A percentile compares a stretch with the other conserved stretches of the same genome.
phyloP scores from a whole-genome alignment of 2,797 vertebrate genomes.

The Spinibarbus caldwelli region DNA sequence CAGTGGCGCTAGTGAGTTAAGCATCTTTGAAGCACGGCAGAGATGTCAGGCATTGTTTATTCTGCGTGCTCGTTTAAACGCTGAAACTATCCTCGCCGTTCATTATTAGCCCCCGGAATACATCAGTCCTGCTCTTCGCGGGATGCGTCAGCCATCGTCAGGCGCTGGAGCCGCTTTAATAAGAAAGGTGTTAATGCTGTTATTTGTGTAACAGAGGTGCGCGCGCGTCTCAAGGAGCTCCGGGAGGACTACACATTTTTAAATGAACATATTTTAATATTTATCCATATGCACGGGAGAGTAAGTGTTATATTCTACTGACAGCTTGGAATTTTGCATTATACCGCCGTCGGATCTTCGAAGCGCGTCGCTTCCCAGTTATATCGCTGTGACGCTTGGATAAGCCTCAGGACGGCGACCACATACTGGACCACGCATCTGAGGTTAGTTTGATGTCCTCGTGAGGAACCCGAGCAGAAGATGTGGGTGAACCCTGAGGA shows the following conservation, averaged over 20 bases:
- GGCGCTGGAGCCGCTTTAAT: background rate
- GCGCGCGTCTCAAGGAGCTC: background rate
- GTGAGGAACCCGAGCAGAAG: conserved; percentile 54
- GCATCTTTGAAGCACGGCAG: background rate
- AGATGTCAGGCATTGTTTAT: conserved; percentile 55
- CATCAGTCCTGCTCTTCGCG: background rate
- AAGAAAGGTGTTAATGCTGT: background rate
- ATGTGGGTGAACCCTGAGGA: conserved; percentile 99
- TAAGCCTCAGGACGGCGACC: background rate
- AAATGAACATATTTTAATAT: background rate
- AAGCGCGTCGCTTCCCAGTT: background rate
- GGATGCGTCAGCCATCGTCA: background rate
- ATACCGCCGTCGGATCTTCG: background rate
- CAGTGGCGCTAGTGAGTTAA: conserved; percentile 55
- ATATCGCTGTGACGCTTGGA: conserved; percentile 1
- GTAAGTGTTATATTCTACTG: background rate
- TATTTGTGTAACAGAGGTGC: background rate
- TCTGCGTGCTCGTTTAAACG: conserved; percentile 45
- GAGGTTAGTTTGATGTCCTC: conserved; percentile 66
- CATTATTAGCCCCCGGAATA: background rate
- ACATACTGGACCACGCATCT: background rate
- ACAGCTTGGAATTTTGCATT: background rate
- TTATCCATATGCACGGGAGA: background rate
- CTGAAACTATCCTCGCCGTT: background rate
- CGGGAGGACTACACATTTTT: background rate